Evolutionary conservation across 37 sponge, comb jelly and placozoan species (phyloP), one percentile per base, ranked within the genome.

Genomic region (Diacarnus erythraeanus): DNA sequence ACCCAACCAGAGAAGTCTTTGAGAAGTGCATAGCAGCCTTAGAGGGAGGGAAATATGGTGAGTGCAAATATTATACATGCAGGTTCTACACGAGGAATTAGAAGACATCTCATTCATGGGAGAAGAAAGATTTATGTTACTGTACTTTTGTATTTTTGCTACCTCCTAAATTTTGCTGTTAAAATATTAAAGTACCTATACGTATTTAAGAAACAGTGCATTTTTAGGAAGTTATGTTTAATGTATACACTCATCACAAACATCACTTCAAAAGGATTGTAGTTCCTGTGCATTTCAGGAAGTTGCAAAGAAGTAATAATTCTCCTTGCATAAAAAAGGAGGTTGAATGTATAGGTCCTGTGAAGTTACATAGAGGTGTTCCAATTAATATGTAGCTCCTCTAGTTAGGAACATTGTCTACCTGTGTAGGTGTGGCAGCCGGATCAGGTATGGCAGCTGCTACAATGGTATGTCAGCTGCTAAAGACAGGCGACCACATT

Each of bases 401-500:
- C 51, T 47, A 47, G 10, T n/a, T n/a, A n/a, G n/a, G n/a, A n/a
- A n/a, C n/a, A n/a, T 12, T 47, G 12, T 12, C 6, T 47, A 12
- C 69, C 1, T 38, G 47, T 35, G 25, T 73, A 90, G 95, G 71
- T 51, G 69, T 89, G 72, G 90, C 89, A 5, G 74, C 86, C 26
- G 67, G 86, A 10, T 94, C 95, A 74, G 99, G 99, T 12, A 60
- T 98, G 64, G 96, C 92, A 26, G 94, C 99, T 40, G 78, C 80
- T 1, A 78, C 90, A 2, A 74, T 85, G 64, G 73, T 93, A 18
- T 20, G 85, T 23, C 91, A 86, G 44, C 34, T 82, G 69, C 75
- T 98, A 25, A 92, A 90, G 68, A 34, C 83, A 30, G 99, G 99
- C 25, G 95, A 95, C 73, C 96, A 93, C 63, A 80, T 98, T 34